Evolutionary conservation across 2,888 invertebrate genomes (phyloP).

Genomic region (Cordilura impudica): DNA sequence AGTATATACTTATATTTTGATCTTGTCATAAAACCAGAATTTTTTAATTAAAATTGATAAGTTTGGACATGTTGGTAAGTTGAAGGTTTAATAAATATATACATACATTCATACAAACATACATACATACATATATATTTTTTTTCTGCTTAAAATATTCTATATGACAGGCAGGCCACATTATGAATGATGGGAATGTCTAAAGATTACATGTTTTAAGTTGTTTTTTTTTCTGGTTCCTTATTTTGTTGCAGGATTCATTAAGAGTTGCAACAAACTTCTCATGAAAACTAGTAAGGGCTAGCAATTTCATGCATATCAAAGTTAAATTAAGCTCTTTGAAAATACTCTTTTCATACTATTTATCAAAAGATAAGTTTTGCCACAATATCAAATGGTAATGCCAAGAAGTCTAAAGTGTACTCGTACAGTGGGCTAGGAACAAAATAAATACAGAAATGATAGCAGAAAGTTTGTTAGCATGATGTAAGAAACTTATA

Average conservation of each 20-base stretch:
- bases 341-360: slow-evolving; percentile 29
- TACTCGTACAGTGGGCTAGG: too few species aligned
- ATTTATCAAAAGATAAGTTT: slow-evolving; percentile 24
- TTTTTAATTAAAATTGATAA: slow-evolving; percentile 59
- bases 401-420: too few species aligned
- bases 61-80: slow-evolving; percentile 37
- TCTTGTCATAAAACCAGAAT: slow-evolving; percentile 38
- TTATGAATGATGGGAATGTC: slow-evolving; percentile 46
- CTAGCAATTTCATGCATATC: slow-evolving; percentile 26
- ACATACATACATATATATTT: too few species aligned
- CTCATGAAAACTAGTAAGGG: slow-evolving; percentile 2
- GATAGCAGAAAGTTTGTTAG: too few species aligned
- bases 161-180: slow-evolving; percentile 47
- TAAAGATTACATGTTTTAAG: slow-evolving; percentile 24
- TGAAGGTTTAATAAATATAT: too few species aligned
- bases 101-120: too few species aligned
- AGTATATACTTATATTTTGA: too few species aligned
- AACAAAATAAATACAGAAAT: too few species aligned
- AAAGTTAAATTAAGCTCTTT: slow-evolving; percentile 21
- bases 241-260: slow-evolving; percentile 14
- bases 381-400: not conserved
- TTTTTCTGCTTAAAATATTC: slow-evolving; percentile 15
- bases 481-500: too few species aligned
- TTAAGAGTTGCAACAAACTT: not conserved
- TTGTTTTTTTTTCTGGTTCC: not conserved